Conservation (phyloP, 37 sponge, comb jelly and placozoan genomes). For the Beroe ovata region DNA sequence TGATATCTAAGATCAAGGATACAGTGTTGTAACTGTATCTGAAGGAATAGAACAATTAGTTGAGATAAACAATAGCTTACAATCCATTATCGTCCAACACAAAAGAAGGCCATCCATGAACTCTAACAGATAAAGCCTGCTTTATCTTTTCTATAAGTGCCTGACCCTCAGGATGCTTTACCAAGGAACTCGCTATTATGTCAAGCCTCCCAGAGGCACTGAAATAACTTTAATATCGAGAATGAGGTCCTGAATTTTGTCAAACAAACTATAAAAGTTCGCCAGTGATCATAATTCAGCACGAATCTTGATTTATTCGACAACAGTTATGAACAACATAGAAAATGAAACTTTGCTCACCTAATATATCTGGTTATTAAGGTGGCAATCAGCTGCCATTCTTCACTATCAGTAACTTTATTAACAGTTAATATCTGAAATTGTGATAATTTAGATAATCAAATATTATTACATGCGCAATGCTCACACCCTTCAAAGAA, state of each 20-base stretch:
- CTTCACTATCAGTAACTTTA: slow-evolving; percentile 25
- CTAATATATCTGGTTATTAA: slow-evolving; percentile 22
- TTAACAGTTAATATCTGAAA: slow-evolving; percentile 35
- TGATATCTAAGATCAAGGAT: too few relatives aligned
- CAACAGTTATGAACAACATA: too few relatives aligned
- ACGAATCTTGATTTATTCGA: too few relatives aligned
- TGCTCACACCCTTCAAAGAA: too few relatives aligned
- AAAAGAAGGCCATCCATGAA: slow-evolving; percentile 34
- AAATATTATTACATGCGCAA: too few relatives aligned
- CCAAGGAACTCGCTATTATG: slow-evolving; percentile 38
- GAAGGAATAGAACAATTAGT: too few relatives aligned
- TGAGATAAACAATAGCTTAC: slow-evolving; percentile 18
- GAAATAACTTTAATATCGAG: not conserved
- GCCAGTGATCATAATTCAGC: too few relatives aligned
- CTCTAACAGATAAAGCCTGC: not conserved
- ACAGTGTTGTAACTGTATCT: too few relatives aligned
- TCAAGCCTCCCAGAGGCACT: slow-evolving; percentile 36
- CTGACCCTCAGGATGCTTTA: slow-evolving; percentile 42
- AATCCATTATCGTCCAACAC: slow-evolving; percentile 11
- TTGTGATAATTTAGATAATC: not conserved
- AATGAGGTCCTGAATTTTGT: too few relatives aligned
- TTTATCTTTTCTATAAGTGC: slow-evolving; percentile 13
- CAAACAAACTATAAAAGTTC: too few relatives aligned
- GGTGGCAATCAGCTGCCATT: slow-evolving; percentile 35
- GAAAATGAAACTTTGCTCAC: not conserved